Conservation (phyloP, 2,888 invertebrate species). For the Cephus pulcher region DNA sequence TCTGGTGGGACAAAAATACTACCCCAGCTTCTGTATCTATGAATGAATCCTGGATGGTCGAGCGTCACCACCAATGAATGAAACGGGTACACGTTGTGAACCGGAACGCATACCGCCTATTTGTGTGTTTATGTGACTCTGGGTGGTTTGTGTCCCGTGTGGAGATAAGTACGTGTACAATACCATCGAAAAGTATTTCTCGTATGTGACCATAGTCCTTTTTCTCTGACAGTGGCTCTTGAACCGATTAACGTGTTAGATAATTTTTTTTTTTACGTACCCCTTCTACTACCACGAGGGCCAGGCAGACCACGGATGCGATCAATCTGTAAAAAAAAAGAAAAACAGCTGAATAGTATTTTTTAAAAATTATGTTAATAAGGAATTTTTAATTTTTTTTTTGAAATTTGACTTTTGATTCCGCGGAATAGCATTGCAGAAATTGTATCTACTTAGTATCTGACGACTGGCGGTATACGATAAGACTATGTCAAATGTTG, state of each 20-base stretch:
- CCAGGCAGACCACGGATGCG: constrained; percentile 68
- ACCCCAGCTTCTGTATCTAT: not conserved
- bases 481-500: not conserved
- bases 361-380: constrained; percentile 67
- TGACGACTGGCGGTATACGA: not conserved
- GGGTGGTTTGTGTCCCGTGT: not conserved
- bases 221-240: not conserved
- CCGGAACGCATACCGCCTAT: not conserved
- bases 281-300: constrained; percentile 64
- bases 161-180: not conserved
- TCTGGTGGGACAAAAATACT: not conserved
- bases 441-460: not conserved
- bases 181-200: not conserved
- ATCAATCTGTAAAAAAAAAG: constrained; percentile 66
- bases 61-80: not conserved
- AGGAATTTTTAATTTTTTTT: too few relatives aligned
- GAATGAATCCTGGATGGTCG: not conserved
- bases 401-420: not conserved
- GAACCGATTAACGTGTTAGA: not conserved
- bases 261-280: constrained; percentile 61
- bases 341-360: constrained; percentile 33
- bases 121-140: not conserved
- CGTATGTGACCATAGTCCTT: not conserved
- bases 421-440: not conserved
- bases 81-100: not conserved